Conservation (phyloP, 2,113 vertebrate species). For the Fregata magnificens region DNA sequence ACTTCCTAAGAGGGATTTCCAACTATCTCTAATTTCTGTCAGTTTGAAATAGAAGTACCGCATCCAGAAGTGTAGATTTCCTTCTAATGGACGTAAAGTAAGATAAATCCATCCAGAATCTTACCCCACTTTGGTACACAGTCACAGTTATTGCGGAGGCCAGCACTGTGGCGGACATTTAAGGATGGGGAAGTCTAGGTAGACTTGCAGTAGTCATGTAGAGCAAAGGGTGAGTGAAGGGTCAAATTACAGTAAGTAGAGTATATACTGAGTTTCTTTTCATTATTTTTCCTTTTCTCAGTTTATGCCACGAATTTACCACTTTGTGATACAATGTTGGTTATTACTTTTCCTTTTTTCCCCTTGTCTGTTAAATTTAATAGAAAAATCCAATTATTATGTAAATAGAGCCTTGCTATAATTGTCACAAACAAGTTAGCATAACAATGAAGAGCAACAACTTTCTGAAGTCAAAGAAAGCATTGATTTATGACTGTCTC, state of each 20-base stretch:
- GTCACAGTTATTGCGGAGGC: background rate
- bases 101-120: background rate
- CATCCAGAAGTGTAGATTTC: background rate
- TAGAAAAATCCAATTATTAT: conserved; percentile 71
- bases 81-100: background rate
- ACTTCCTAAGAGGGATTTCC: background rate
- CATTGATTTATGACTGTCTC: conserved; percentile 52
- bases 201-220: background rate
- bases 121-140: background rate
- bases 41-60: background rate
- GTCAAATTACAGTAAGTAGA: background rate
- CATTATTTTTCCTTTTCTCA: background rate
- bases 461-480: conserved; percentile 55
- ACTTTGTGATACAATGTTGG: background rate
- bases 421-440: conserved; percentile 62
- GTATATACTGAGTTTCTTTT: background rate
- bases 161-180: background rate
- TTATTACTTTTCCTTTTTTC: background rate
- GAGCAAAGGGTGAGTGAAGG: background rate
- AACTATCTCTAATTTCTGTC: background rate
- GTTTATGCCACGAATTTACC: background rate
- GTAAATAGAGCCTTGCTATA: conserved; percentile 58
- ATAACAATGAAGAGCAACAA: conserved; percentile 46
- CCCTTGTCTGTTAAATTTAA: conserved; percentile 48
- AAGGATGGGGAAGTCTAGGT: background rate